Base-by-base conservation (phyloP, 2,797 vertebrate genomes). In the Lemur catta region DNA sequence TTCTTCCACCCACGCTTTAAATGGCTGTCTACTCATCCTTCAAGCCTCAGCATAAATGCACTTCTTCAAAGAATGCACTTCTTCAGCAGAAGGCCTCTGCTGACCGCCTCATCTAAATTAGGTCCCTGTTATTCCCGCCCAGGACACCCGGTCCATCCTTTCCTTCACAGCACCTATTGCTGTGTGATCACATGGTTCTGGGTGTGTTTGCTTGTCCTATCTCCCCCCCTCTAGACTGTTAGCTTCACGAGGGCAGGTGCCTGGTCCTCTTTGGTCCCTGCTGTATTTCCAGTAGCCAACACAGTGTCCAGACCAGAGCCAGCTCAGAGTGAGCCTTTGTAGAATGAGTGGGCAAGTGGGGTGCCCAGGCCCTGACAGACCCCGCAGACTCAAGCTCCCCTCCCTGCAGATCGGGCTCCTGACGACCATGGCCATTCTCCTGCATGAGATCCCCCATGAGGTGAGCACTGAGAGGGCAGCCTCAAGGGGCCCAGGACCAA, bases 361-460 rank as follows among this genome's bases (percentile, higher is more conserved):
- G 15, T 79, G 50, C 82, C 80, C 35, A 75, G 30, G 55, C 89
- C 48, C 11, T 74, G 35, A 41, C 67, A 89, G 74, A 94, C 33
- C 61, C 91, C 52, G 12, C 80, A 57, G 43, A 85, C 93, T 92
- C 55, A 84, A 50, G 74, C 65, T 90, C 61, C 87, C 67, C 50
- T 96, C 76, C 89, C 89, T 98, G 22, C 98, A 99, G 99, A 99
- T 99, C 85, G 99, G 99, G 8, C 98, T 99, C 89, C 98, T 99
- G 92, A 99, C 99, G 41, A 99, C 99, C 14, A 97, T 99, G 97
- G 99, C 99, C 94, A 99, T 99, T 97, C 99, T 99, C 67, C 99
- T 99, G 89, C 99, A 99, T 7, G 99, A 99, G 98, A 99, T 99
- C 90, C 99, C 99, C 72, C 99, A 99, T 2, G 99, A 99, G 99